phyloP scores from a whole-genome alignment of 2,797 vertebrate species.

The Dicrostonyx torquatus region DNA sequence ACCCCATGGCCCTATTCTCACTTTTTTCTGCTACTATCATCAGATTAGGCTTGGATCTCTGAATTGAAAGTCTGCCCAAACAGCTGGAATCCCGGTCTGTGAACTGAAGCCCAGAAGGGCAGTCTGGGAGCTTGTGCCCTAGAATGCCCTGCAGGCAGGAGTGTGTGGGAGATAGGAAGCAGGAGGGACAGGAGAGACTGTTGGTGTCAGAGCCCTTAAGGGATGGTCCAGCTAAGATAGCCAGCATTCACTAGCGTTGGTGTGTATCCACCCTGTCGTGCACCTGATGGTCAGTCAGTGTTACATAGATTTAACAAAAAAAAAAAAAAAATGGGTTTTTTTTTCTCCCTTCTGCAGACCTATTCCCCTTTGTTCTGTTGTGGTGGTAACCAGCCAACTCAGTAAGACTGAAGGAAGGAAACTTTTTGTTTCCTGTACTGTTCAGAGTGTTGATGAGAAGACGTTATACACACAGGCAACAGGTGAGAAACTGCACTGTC shows the following conservation, averaged over 20 bases:
- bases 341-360: constrained; percentile 83
- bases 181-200: background rate
- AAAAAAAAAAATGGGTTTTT: background rate
- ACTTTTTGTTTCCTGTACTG: constrained; percentile 83
- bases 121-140: background rate
- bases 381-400: constrained; percentile 86
- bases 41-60: background rate
- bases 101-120: background rate
- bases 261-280: background rate
- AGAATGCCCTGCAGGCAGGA: background rate
- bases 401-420: constrained; percentile 88
- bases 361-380: constrained; percentile 87
- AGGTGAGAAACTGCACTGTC: constrained; percentile 80
- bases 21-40: background rate
- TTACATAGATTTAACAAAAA: background rate
- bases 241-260: no score
- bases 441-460: constrained; percentile 87
- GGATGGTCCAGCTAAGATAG: background rate
- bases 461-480: constrained; percentile 88
- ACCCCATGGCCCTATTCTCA: background rate
- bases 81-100: background rate
- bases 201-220: background rate
- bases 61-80: background rate
- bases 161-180: background rate
- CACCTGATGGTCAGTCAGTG: background rate